Percentiles rank a stretch among this genome's conserved stretches.
Evolutionary conservation across 2,797 vertebrate genomes (phyloP).

Genomic region (Periparus ater): DNA sequence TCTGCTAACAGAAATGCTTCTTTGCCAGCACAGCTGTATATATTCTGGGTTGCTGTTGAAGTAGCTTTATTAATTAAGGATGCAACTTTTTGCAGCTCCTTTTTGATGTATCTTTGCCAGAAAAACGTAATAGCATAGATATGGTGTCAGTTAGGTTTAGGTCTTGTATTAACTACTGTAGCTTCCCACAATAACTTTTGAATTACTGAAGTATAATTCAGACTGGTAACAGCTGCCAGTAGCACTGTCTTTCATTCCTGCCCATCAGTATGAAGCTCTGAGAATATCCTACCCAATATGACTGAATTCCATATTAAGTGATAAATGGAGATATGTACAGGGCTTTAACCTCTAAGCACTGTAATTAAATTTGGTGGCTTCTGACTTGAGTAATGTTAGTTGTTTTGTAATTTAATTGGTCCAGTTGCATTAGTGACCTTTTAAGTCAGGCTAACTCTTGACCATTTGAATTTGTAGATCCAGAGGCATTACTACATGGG

Average conservation of each 20-base stretch:
- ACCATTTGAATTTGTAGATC: constrained; percentile 78
- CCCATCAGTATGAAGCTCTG: background rate
- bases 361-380: background rate
- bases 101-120: background rate
- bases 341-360: background rate
- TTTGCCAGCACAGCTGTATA: background rate
- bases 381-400: background rate
- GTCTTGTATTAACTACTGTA: background rate
- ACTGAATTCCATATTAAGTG: background rate
- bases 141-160: background rate
- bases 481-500: constrained; percentile 89
- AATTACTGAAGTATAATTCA: background rate
- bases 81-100: background rate
- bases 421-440: background rate
- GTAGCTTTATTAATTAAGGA: background rate
- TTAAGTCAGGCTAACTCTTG: constrained; percentile 13
- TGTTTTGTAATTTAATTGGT: background rate
- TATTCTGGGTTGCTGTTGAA: background rate
- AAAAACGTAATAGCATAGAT: background rate
- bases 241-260: background rate
- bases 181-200: background rate
- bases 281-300: background rate
- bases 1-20: background rate
- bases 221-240: background rate
- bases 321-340: background rate